These are phyloP conservation scores for Drosophila tanythrix DNA, from an alignment of 2,888 invertebrate genomes.

Conservation along the genomic window DNA sequence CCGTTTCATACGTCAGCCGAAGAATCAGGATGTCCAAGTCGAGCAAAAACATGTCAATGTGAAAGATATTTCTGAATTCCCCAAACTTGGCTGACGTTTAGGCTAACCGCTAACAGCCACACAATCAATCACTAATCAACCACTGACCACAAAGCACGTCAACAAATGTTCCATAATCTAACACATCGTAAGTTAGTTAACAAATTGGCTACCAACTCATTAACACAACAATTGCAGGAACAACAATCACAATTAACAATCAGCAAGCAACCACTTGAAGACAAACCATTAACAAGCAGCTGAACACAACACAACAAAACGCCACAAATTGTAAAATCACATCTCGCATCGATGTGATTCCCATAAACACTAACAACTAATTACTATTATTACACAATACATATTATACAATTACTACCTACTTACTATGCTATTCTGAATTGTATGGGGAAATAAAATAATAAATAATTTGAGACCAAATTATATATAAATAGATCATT, in stretches of 20 bases:
- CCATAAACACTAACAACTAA: not conserved
- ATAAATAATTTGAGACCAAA: not conserved
- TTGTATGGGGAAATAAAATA: not conserved
- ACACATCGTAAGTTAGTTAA: not conserved
- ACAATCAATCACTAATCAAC: constrained; percentile 1
- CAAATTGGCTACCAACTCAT: not conserved
- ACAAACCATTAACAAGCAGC: not conserved
- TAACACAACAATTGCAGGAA: not conserved
- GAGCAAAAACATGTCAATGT: not conserved
- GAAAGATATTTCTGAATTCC: not conserved
- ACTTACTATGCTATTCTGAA: not conserved
- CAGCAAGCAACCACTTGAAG: not conserved
- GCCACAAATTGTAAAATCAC: not conserved
- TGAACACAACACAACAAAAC: not conserved
- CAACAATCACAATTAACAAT: not conserved
- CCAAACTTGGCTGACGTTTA: not conserved
- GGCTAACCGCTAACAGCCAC: not conserved
- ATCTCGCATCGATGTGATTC: not conserved
- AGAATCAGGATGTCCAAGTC: not conserved
- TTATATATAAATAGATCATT: not conserved
- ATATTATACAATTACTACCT: not conserved
- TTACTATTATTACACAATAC: not conserved
- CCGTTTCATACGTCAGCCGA: constrained; percentile 7
- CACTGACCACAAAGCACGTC: not conserved
- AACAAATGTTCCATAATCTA: not conserved